Percentiles rank a stretch among this genome's conserved stretches.
phyloP scores from a whole-genome alignment of 1,140 invertebrate genomes.

The Drosophila rufa region DNA sequence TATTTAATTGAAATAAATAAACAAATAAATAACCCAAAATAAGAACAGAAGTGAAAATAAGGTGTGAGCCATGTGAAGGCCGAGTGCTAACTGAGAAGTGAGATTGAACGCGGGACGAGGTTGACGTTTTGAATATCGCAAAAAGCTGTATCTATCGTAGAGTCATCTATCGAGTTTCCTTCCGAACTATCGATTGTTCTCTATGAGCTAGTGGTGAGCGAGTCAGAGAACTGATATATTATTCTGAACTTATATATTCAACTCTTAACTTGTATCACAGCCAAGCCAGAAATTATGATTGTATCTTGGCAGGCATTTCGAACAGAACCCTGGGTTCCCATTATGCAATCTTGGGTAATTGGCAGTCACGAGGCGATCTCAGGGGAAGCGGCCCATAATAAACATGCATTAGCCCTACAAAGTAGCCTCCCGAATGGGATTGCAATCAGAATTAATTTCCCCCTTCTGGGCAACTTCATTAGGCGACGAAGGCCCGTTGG shows the following conservation, averaged over 20 bases:
- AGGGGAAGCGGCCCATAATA: not conserved
- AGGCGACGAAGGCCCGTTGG: not conserved
- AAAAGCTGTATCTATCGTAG: too few relatives aligned
- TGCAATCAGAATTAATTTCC: slow-evolving; percentile 24
- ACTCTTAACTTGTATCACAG: too few relatives aligned
- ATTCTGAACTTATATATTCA: too few relatives aligned
- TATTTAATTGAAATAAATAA: not conserved
- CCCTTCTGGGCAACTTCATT: slow-evolving; percentile 32
- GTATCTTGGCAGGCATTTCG: too few relatives aligned
- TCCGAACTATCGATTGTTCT: too few relatives aligned
- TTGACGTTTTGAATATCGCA: not conserved
- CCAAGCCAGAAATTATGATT: too few relatives aligned
- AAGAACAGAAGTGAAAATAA: not conserved
- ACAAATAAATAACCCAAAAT: not conserved
- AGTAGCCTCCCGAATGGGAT: slow-evolving; percentile 5
- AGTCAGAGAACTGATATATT: too few relatives aligned
- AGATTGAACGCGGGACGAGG: not conserved
- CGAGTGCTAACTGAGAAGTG: not conserved
- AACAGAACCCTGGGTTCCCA: not conserved
- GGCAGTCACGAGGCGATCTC: not conserved
- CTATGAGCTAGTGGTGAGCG: too few relatives aligned
- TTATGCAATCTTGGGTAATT: not conserved
- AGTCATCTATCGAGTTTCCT: too few relatives aligned
- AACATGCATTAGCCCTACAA: slow-evolving; percentile 12
- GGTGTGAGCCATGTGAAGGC: not conserved